Evolutionary conservation across 2,888 invertebrate species (phyloP).

Genomic region (Papilio demoleus): DNA sequence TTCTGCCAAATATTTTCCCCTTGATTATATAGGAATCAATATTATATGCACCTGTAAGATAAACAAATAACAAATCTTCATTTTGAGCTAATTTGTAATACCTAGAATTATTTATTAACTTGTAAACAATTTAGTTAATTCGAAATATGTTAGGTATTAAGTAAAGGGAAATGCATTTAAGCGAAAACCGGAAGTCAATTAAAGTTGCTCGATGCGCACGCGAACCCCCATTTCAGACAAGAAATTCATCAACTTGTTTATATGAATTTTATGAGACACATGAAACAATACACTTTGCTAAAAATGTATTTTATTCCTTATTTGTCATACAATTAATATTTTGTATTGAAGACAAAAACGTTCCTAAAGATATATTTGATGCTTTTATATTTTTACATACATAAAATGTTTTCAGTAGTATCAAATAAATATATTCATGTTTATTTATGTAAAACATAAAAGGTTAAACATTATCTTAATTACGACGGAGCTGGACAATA

Average conservation of each 20-base stretch:
- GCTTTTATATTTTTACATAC: no score
- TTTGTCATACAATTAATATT: no score
- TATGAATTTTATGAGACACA: neutral
- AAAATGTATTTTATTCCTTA: neutral
- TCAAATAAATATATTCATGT: no score
- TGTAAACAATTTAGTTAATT: slow-evolving; percentile 14
- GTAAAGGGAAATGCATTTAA: slow-evolving; percentile 27
- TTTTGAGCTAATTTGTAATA: neutral
- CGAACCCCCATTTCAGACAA: slow-evolving; percentile 8
- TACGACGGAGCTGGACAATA: neutral
- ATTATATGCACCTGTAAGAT: no score
- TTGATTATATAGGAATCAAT: no score
- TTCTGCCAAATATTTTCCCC: no score
- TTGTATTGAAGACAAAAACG: neutral
- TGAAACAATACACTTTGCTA: neutral
- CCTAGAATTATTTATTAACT: no score
- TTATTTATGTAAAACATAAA: no score
- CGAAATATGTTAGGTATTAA: slow-evolving; percentile 18
- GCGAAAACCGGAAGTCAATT: slow-evolving; percentile 33
- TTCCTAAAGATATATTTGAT: neutral
- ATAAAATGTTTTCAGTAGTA: no score
- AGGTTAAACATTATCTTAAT: neutral
- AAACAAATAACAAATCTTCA: neutral
- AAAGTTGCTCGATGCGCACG: slow-evolving; percentile 22
- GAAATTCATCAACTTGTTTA: slow-evolving; percentile 14